These are phyloP conservation scores for Phenganax marumi DNA, from an alignment of 92 coral and sea anemone genomes.

Conservation along the genomic window DNA sequence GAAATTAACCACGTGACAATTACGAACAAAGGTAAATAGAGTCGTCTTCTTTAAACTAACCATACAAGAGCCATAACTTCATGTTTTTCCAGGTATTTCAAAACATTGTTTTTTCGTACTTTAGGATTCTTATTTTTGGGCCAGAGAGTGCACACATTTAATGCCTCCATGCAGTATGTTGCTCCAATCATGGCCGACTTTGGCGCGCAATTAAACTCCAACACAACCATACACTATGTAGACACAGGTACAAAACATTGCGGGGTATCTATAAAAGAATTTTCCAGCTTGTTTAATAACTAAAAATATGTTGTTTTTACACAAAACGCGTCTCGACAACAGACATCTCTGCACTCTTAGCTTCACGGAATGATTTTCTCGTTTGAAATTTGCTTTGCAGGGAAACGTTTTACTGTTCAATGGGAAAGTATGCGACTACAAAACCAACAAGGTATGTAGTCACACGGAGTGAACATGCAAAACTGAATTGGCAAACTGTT, in stretches of 20 bases:
- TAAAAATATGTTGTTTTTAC: background rate
- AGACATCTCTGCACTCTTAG: no score
- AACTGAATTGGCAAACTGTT: background rate
- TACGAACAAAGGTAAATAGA: conserved; percentile 63
- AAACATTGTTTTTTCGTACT: background rate
- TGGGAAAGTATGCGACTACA: conserved; percentile 9
- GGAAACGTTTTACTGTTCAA: conserved; percentile 26
- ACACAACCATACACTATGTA: conserved; percentile 16
- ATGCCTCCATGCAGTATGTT: conserved; percentile 28
- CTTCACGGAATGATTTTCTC: no score
- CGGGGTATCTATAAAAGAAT: background rate
- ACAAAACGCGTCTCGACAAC: no score
- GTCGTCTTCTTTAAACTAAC: background rate
- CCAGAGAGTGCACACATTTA: background rate
- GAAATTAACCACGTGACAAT: conserved; percentile 55
- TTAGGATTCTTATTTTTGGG: conserved; percentile 35
- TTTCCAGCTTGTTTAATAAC: background rate
- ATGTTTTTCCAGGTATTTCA: background rate
- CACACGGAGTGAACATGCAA: background rate
- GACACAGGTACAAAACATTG: conserved; percentile 20
- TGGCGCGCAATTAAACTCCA: conserved; percentile 15
- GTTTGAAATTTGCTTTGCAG: background rate
- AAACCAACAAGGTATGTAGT: conserved; percentile 23
- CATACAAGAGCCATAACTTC: background rate
- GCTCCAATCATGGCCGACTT: conserved; percentile 35